Evolutionary conservation across 1,140 invertebrate species (phyloP).

Genomic region (Microplitis demolitor): DNA sequence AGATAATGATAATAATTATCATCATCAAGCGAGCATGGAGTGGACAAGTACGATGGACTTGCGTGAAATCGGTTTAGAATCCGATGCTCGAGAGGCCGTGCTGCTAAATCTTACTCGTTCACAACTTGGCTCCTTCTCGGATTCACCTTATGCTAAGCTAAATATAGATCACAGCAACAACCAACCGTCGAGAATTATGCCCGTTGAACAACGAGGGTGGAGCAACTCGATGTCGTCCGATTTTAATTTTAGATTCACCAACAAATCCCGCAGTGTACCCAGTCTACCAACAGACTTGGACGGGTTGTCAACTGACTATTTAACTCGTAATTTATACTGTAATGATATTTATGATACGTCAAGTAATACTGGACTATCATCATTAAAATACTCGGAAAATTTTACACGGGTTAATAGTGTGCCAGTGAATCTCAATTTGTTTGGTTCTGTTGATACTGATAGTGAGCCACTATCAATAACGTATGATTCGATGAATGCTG

Average conservation of each 20-base stretch:
- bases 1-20: constrained; percentile 42
- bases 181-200: constrained; percentile 22
- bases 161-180: constrained; percentile 48
- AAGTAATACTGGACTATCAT: constrained; percentile 31
- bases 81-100: constrained; percentile 43
- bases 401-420: constrained; percentile 60
- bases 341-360: constrained; percentile 23
- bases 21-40: constrained; percentile 48
- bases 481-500: neutral
- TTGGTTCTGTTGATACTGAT: constrained; percentile 31
- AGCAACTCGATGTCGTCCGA: constrained; percentile 45
- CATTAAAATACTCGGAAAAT: constrained; percentile 41
- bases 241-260: constrained; percentile 62
- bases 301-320: constrained; percentile 34
- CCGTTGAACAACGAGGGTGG: constrained; percentile 44
- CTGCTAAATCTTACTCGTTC: constrained; percentile 46
- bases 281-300: constrained; percentile 54
- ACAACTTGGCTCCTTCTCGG: constrained; percentile 33
- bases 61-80: constrained; percentile 57
- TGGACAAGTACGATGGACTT: constrained; percentile 56
- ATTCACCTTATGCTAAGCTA: constrained; percentile 47
- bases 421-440: constrained; percentile 63
- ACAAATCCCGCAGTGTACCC: constrained; percentile 59
- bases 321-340: constrained; percentile 10
- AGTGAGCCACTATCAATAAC: neutral